Evolutionary conservation across 2,888 invertebrate species (phyloP).

Genomic region (Ochlodes sylvanus): DNA sequence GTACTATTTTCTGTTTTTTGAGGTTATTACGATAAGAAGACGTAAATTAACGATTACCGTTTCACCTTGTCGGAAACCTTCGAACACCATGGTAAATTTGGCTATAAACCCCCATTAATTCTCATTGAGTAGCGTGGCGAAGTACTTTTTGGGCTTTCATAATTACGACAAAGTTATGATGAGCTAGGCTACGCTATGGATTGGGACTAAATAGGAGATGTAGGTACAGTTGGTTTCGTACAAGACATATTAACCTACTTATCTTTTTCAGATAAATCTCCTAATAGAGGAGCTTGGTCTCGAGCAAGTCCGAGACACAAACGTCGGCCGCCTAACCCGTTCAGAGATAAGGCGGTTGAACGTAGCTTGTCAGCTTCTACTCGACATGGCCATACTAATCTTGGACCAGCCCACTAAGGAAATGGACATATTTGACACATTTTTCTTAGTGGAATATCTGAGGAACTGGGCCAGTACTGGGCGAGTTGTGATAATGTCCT

Average conservation of each 20-base stretch:
- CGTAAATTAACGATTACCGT: no score
- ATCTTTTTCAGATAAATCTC: conserved; percentile 89
- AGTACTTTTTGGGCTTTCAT: no score
- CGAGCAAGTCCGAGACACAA: conserved; percentile 94
- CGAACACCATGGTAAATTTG: no score
- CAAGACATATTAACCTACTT: not conserved
- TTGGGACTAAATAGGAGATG: not conserved
- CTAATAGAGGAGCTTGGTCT: conserved; percentile 96
- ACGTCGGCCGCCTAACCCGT: conserved; percentile 93
- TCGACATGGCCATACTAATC: conserved; percentile 94
- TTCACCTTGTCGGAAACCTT: no score
- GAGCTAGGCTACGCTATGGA: not conserved
- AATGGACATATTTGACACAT: conserved; percentile 98
- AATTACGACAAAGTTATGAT: no score
- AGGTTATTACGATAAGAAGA: no score
- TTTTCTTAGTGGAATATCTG: conserved; percentile 96
- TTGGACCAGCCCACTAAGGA: conserved; percentile 95
- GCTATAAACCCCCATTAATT: no score
- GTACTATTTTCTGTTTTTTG: no score
- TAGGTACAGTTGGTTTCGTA: not conserved
- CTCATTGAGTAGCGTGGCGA: no score
- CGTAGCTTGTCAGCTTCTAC: conserved; percentile 94
- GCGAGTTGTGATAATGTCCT: conserved; percentile 94
- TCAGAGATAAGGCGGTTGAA: conserved; percentile 95
- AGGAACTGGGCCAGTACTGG: conserved; percentile 94